Evolutionary conservation across 2,888 invertebrate genomes (phyloP).

Genomic region (Agrochola circellaris): DNA sequence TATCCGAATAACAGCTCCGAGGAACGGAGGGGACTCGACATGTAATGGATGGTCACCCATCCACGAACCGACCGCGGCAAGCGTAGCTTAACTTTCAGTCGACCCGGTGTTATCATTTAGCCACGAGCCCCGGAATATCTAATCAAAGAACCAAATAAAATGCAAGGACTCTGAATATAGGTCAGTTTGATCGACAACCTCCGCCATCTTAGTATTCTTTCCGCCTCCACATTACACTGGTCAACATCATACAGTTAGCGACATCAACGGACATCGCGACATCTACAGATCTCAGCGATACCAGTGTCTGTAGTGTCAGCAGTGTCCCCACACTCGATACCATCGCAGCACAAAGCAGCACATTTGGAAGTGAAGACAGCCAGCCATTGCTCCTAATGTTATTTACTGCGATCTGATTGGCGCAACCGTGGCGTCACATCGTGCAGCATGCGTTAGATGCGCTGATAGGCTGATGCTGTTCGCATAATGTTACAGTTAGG

Average conservation of each 20-base stretch:
- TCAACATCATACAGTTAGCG: slow-evolving; percentile 20
- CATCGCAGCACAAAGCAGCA: slow-evolving; percentile 58
- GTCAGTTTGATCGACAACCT: background rate
- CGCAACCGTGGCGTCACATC: slow-evolving; percentile 37
- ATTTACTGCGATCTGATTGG: slow-evolving; percentile 66
- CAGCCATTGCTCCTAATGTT: slow-evolving; percentile 59
- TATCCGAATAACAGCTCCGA: no score
- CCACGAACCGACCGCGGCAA: no score
- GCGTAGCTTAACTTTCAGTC: no score
- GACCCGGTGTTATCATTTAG: no score
- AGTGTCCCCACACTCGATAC: slow-evolving; percentile 47
- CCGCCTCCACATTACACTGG: slow-evolving; percentile 41
- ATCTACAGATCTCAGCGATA: slow-evolving; percentile 44
- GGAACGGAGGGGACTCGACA: no score
- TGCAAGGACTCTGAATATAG: background rate
- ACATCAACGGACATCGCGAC: slow-evolving; percentile 14
- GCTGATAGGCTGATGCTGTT: slow-evolving; percentile 52
- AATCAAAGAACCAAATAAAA: background rate
- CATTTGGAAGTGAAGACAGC: slow-evolving; percentile 58
- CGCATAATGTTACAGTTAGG: slow-evolving; percentile 46
- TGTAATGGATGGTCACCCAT: no score
- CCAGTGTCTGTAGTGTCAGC: slow-evolving; percentile 23
- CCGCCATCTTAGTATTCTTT: slow-evolving; percentile 35
- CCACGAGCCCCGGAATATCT: no score
- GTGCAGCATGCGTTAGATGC: slow-evolving; percentile 59